Conservation (phyloP, 2,113 vertebrate species). For the Brachypteracias leptosomus region DNA sequence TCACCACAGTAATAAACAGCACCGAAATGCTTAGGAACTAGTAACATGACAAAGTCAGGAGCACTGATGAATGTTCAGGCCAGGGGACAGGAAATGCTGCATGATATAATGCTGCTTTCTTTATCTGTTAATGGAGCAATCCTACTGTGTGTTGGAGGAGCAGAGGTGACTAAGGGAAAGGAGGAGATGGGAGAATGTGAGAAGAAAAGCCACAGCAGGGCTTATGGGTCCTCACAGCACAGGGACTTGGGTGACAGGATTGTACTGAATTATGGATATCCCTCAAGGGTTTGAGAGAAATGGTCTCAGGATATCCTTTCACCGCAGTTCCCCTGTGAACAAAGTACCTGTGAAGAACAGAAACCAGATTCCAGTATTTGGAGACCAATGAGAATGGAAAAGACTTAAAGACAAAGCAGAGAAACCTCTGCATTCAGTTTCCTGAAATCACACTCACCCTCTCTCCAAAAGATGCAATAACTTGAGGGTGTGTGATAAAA, state of each 20-base stretch:
- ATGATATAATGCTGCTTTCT: not conserved
- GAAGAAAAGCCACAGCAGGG: not conserved
- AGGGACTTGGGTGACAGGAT: not conserved
- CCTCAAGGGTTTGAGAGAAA: not conserved
- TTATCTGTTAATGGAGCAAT: not conserved
- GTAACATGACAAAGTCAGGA: not conserved
- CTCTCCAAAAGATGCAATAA: not conserved
- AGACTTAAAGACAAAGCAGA: not conserved
- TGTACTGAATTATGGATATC: not conserved
- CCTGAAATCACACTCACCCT: not conserved
- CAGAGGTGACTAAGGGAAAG: not conserved
- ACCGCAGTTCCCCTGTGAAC: not conserved
- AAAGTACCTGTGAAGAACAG: not conserved
- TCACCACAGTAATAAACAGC: not conserved
- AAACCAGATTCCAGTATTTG: fast-evolving
- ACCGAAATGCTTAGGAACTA: not conserved
- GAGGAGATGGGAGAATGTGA: not conserved
- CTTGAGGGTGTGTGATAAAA: not conserved
- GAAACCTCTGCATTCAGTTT: not conserved
- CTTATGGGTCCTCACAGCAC: not conserved
- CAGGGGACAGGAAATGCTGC: not conserved
- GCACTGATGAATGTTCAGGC: not conserved
- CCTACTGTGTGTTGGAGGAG: not conserved
- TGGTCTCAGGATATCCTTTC: not conserved
- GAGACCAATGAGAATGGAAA: not conserved